Conservation (phyloP, 1,140 invertebrate species). For the Drosophila biarmipes region DNA sequence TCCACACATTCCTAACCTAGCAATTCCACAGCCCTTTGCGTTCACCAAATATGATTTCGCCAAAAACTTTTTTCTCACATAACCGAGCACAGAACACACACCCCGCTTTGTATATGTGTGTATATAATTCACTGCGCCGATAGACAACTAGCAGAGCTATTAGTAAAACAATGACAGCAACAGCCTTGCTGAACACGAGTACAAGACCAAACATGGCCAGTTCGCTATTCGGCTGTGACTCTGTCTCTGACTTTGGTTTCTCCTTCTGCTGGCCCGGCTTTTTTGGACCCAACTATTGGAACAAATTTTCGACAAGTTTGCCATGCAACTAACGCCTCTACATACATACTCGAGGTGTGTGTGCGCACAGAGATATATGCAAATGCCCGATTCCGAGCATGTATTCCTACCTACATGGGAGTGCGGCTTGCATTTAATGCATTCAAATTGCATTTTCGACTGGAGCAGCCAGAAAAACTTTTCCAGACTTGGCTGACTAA, state of each 20-base stretch:
- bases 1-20: neutral
- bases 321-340: constrained; percentile 47
- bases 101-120: neutral
- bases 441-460: constrained; percentile 70
- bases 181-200: constrained; percentile 72
- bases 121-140: constrained; percentile 31
- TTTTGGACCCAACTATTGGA: constrained; percentile 17
- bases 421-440: constrained; percentile 53
- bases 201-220: constrained; percentile 66
- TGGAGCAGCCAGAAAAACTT: constrained; percentile 40
- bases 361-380: constrained; percentile 13
- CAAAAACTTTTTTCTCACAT: constrained; percentile 10
- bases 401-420: constrained; percentile 28
- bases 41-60: constrained; percentile 14
- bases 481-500: constrained; percentile 42
- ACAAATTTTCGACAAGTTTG: constrained; percentile 55
- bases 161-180: constrained; percentile 79
- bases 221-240: constrained; percentile 55
- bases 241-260: constrained; percentile 41
- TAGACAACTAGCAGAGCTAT: constrained; percentile 71
- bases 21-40: neutral
- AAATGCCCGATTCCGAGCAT: constrained; percentile 21
- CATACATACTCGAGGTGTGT: constrained; percentile 26
- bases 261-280: constrained; percentile 28
- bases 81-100: constrained; percentile 14